phyloP scores from a whole-genome alignment of 2,797 vertebrate species.

The Cygnus olor region DNA sequence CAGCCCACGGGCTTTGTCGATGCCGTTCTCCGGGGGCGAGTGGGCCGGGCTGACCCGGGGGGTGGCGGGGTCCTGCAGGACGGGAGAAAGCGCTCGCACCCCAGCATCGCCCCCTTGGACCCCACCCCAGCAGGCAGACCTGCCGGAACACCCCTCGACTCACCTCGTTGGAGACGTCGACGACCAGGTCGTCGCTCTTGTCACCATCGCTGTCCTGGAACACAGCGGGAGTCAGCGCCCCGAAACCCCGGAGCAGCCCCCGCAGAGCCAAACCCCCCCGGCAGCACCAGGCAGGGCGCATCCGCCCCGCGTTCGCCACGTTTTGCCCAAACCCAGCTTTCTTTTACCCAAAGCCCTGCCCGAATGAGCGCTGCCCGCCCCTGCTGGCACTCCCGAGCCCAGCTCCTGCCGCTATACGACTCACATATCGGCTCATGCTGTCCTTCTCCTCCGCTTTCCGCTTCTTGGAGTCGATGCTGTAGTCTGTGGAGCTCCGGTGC shows the following conservation, averaged over 20 bases:
- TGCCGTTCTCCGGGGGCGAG: slow-evolving; percentile 93
- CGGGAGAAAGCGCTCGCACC: background rate
- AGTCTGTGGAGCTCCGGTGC: slow-evolving; percentile 91
- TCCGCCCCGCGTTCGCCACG: fast-evolving
- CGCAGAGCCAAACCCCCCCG: fast-evolving
- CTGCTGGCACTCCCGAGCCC: background rate
- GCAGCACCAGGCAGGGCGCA: background rate
- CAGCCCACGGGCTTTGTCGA: slow-evolving; percentile 90
- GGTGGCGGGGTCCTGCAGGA: slow-evolving; percentile 88
- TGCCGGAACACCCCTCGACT: fast-evolving
- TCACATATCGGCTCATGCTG: slow-evolving; percentile 93
- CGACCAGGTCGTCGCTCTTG: slow-evolving; percentile 96
- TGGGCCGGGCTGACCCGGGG: slow-evolving; percentile 92
- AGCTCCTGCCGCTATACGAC: slow-evolving; percentile 24
- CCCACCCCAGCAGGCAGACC: no score
- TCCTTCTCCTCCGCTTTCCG: slow-evolving; percentile 96
- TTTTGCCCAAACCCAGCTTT: fast-evolving
- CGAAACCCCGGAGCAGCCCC: fast-evolving
- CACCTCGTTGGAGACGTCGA: slow-evolving; percentile 97
- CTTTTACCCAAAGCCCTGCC: fast-evolving
- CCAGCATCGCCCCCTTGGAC: fast-evolving
- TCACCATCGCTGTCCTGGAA: slow-evolving; percentile 95
- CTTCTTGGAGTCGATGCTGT: slow-evolving; percentile 92
- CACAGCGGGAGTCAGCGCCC: fast-evolving
- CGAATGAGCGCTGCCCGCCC: fast-evolving